A percentile compares a stretch with the other conserved stretches of the same genome.
These are phyloP conservation scores for Asbolus verrucosus DNA, from an alignment of 1,140 invertebrate species.

Conservation along the genomic window DNA sequence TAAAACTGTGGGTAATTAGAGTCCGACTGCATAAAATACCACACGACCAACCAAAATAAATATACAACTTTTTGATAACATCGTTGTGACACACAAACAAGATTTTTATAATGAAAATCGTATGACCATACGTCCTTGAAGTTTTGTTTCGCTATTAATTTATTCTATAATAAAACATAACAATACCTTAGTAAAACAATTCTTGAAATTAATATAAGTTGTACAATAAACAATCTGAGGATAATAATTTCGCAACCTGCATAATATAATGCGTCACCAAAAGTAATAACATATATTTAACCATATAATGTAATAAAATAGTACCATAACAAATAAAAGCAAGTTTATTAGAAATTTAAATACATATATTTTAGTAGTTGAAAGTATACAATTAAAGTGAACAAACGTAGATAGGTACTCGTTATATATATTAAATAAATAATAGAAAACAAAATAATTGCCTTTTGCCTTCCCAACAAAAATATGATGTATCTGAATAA, in stretches of 20 bases:
- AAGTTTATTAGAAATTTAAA: slow-evolving; percentile 49
- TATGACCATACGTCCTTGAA: slow-evolving; percentile 13
- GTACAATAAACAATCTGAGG: slow-evolving; percentile 43
- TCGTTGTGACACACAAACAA: not conserved
- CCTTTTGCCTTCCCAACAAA: not conserved
- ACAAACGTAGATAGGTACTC: slow-evolving; percentile 28
- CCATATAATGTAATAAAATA: slow-evolving; percentile 48
- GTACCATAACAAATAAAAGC: slow-evolving; percentile 42
- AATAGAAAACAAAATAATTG: slow-evolving; percentile 45
- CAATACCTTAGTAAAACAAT: slow-evolving; percentile 35
- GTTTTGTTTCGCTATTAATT: slow-evolving; percentile 22
- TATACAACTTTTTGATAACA: slow-evolving; percentile 5
- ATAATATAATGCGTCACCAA: slow-evolving; percentile 47
- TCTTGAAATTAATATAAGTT: slow-evolving; percentile 39
- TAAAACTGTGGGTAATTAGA: no score
- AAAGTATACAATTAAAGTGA: slow-evolving; percentile 50
- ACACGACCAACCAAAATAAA: no score
- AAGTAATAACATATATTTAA: slow-evolving; percentile 48
- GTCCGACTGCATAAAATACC: no score
- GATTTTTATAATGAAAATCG: not conserved
- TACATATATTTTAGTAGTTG: slow-evolving; percentile 45
- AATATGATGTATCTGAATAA: not conserved
- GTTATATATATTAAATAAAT: slow-evolving; percentile 43
- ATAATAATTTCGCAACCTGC: slow-evolving; percentile 46
- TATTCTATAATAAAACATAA: slow-evolving; percentile 32